A percentile compares a stretch with the other conserved stretches of the same genome.
Conservation (phyloP, 2,113 vertebrate genomes). For the Microtus richardsoni region DNA sequence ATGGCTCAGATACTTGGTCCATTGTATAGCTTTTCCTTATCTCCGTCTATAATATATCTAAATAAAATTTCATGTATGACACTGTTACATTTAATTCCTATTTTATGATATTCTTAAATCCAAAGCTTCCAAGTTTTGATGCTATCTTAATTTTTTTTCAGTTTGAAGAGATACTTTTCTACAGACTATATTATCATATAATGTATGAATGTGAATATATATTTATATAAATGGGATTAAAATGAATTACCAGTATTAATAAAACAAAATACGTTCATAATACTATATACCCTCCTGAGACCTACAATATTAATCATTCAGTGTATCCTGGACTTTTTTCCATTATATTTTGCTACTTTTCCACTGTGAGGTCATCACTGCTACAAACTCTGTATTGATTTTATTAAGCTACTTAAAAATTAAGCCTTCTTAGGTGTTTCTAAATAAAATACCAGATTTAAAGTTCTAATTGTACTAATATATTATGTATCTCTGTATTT, state of each 20-base stretch:
- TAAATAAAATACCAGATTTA: not conserved
- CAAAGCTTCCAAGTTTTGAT: not conserved
- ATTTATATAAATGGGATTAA: not conserved
- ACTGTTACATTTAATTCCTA: not conserved
- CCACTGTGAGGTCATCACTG: not conserved
- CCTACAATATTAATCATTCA: not conserved
- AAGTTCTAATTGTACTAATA: not conserved
- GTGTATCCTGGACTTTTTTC: not conserved
- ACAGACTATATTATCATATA: not conserved
- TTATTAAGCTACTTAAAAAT: not conserved
- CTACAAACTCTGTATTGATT: not conserved
- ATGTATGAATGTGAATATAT: not conserved
- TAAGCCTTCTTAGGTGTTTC: not conserved
- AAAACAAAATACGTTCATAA: not conserved
- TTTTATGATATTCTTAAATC: not conserved
- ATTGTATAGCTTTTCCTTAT: not conserved
- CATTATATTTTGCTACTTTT: not conserved
- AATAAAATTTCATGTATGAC: not conserved
- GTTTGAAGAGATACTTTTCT: not conserved
- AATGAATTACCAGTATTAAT: not conserved
- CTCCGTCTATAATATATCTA: not conserved
- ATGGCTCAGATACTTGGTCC: not conserved
- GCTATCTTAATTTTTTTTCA: not conserved
- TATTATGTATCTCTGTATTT: not conserved
- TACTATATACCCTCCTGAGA: not conserved